Evolutionary conservation across 2,113 vertebrate species (phyloP).

Genomic region (Hyperopisus bebe): DNA sequence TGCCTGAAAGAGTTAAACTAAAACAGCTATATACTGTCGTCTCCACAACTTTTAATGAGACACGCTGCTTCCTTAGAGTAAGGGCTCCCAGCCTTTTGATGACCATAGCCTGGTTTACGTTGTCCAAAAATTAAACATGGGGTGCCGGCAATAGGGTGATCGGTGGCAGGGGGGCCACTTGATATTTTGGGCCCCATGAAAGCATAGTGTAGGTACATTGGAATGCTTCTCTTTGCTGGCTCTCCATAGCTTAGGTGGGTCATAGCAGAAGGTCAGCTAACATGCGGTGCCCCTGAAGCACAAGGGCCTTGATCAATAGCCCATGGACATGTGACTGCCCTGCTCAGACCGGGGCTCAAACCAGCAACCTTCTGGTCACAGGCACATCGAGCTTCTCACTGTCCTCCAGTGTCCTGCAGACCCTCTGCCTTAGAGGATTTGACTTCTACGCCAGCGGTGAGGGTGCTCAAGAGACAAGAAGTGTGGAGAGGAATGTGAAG

Average conservation of each 20-base stretch:
- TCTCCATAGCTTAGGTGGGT: too few species aligned
- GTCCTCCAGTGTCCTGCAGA: neutral
- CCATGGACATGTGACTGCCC: too few species aligned
- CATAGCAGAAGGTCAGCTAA: too few species aligned
- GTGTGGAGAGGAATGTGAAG: neutral
- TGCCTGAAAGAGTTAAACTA: neutral
- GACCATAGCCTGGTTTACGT: neutral
- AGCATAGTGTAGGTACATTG: neutral
- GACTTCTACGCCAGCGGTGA: neutral
- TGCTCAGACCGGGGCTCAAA: too few species aligned
- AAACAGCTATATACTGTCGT: neutral
- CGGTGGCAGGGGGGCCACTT: neutral
- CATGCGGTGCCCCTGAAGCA: too few species aligned
- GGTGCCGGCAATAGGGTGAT: neutral
- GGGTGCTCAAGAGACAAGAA: neutral
- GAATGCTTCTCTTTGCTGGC: too few species aligned
- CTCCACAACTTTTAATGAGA: neutral
- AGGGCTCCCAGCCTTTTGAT: neutral
- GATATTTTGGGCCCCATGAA: neutral
- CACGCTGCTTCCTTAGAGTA: neutral
- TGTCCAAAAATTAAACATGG: neutral
- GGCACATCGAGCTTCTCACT: too few species aligned
- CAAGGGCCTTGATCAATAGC: too few species aligned
- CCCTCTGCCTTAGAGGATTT: neutral
- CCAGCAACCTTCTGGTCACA: too few species aligned